Evolutionary conservation across 2,113 vertebrate species (phyloP), one percentile per base, ranked within the genome.

Genomic region (Pollimyrus isidori): DNA sequence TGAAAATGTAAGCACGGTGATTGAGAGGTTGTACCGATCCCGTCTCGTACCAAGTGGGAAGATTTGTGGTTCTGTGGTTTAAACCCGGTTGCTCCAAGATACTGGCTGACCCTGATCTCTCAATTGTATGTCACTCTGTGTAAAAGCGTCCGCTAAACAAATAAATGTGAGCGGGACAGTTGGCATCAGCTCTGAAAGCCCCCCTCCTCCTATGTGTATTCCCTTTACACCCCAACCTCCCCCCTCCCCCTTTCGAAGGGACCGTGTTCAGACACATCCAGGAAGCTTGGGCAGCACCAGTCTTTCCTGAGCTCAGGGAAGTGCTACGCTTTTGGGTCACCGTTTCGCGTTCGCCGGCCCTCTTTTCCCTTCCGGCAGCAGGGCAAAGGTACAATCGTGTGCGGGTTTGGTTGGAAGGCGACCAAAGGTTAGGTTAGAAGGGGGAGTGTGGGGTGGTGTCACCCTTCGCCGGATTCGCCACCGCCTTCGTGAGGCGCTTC

Each of bases 311-410:
- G 91, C 92, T 96, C 93, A 92, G 92, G 90, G 4, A 93, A 53
- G 91, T 92, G 91, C 93, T 94, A 95, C 94, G 94, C 95, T 96
- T 96, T 95, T 93, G 96, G 94, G 94, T 87, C 93, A 92, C 93
- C 94, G 96, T 94, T 94, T 88, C 93, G 92, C 93, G 93, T 95
- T 91, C 91, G 90, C 93, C 92, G 92, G 49, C 91, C 0, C 2
- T 91, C 89, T 95, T 96, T 95, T 95, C 95, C 95, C 95, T 95
- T 96, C 95, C 95, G 87, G 82, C 73, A n/a, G 13, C 90, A 88
- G 94, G 95, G 96, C 95, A 96, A 96, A 96, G 95, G 89, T 94
- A 19, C 69, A 92, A 93, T 94, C 96, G 95, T 95, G 95, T 95
- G 92, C 92, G 91, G 93, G 92, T 50, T 26, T 30, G 26, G 50